Evolutionary conservation across 2,113 vertebrate genomes (phyloP).

Genomic region (Puma concolor): DNA sequence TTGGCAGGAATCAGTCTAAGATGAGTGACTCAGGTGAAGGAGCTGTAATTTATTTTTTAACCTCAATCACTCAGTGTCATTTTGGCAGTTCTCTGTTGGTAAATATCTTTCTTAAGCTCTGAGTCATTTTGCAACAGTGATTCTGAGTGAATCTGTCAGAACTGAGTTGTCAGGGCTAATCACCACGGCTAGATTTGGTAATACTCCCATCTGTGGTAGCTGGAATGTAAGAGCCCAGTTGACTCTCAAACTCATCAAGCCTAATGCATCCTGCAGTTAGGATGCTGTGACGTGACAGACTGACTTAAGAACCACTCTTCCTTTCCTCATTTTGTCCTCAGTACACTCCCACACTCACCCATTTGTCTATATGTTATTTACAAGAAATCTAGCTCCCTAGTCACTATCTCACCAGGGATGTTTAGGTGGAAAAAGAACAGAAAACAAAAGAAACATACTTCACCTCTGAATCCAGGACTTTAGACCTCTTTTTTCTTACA

Average conservation of each 20-base stretch:
- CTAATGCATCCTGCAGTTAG: neutral
- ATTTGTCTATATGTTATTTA: neutral
- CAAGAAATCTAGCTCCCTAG: neutral
- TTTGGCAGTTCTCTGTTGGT: conserved; percentile 60
- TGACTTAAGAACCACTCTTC: neutral
- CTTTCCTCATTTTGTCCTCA: neutral
- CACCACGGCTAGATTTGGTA: neutral
- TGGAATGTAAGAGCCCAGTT: neutral
- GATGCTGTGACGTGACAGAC: neutral
- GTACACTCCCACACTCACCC: too few species aligned
- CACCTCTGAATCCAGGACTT: neutral
- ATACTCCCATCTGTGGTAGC: neutral
- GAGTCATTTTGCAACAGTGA: conserved; percentile 1
- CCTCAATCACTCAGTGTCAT: conserved; percentile 56
- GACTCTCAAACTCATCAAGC: neutral
- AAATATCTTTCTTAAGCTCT: conserved; percentile 57
- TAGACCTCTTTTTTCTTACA: neutral
- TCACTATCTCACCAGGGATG: neutral
- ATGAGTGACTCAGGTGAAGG: conserved; percentile 55
- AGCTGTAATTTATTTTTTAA: conserved; percentile 70
- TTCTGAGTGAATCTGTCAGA: conserved; percentile 34
- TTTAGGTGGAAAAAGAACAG: neutral
- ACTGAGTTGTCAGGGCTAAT: conserved; percentile 54
- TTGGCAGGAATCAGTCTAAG: conserved; percentile 46
- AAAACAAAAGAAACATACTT: neutral